A percentile compares a stretch with the other conserved stretches of the same genome.
These are phyloP conservation scores for Otolemur garnettii DNA, from an alignment of 2,113 vertebrate genomes.

Conservation along the genomic window DNA sequence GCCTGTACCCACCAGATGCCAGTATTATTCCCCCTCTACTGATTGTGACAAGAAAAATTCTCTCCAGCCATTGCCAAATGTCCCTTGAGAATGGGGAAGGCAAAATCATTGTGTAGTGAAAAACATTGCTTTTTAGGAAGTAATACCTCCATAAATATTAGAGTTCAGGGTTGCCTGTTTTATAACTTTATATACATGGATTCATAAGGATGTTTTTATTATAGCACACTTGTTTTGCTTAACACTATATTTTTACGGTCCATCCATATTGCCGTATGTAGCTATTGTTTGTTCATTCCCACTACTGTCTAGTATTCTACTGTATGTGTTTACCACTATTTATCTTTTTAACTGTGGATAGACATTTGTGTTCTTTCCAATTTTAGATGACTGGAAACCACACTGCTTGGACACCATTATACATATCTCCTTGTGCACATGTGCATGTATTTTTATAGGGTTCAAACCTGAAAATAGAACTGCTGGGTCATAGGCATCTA, in stretches of 20 bases:
- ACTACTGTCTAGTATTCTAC: background rate
- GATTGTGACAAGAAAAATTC: background rate
- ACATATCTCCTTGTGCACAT: background rate
- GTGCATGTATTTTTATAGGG: background rate
- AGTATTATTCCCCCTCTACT: background rate
- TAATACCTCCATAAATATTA: background rate
- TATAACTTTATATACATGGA: background rate
- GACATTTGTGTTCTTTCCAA: constrained; percentile 12
- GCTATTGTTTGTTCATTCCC: background rate
- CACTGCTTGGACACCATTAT: background rate
- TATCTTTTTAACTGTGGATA: background rate
- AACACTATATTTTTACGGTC: background rate
- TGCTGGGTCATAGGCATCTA: constrained; percentile 21
- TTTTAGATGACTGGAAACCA: constrained; percentile 18
- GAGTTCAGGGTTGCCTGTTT: background rate
- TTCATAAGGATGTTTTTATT: background rate
- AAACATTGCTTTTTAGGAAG: background rate
- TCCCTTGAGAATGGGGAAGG: background rate
- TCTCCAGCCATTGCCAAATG: constrained; percentile 29
- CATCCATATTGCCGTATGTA: background rate
- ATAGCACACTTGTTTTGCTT: background rate
- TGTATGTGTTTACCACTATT: background rate
- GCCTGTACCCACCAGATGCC: background rate
- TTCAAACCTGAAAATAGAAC: constrained; percentile 32
- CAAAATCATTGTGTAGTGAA: background rate